Base-by-base conservation (phyloP, 35 echinoderm and acorn worm genomes). In the Nesometra sesokonis region DNA sequence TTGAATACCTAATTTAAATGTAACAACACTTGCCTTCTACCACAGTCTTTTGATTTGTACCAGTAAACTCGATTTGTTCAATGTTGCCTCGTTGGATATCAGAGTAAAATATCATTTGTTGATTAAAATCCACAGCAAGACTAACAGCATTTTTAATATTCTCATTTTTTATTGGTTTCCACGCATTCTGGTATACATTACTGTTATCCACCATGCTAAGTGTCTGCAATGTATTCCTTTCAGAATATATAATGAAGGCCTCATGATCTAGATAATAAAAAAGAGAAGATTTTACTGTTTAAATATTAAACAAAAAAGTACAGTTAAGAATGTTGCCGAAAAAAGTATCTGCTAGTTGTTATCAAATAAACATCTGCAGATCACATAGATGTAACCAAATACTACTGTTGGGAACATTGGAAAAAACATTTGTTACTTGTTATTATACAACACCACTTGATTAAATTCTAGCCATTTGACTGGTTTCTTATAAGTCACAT, bases 81-180 rank as follows among this genome's bases (percentile, higher is more conserved):
- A 97, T 89, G 85, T 88, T 89, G 37, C 95, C 95, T 29, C 86
- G 84, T 77, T 93, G 95, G 23, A 97, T 97, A 32, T 97, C 95
- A 17, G 95, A 90, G 86, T 86, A 97, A 82, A 93, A 97, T 0
- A 93, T 78, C 29, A 86, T 40, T 21, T 88, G 46, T 0, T 79
- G 33, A 2, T 37, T 32, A 81, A 86, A 93, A 35, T 91, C 95
- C 4, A 91, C 82, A 17, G 91, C 86, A 21, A 97, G 46, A 17
- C 95, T 92, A 77, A 97, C 93, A 19, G 91, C 95, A 85, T 93
- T 97, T 13, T 85, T 84, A 37, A 93, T 90, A 34, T 84, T 57
- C 17, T 32, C 83, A 57, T 89, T 39, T 31, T 78, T 35, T 27
- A 97, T 76, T 29, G 83, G 82, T 76, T 86, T 31, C 27, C 88